Evolutionary conservation across 2,888 invertebrate genomes (phyloP), one percentile per base, ranked within the genome.

Genomic region (Torymus aiolomorphi): DNA sequence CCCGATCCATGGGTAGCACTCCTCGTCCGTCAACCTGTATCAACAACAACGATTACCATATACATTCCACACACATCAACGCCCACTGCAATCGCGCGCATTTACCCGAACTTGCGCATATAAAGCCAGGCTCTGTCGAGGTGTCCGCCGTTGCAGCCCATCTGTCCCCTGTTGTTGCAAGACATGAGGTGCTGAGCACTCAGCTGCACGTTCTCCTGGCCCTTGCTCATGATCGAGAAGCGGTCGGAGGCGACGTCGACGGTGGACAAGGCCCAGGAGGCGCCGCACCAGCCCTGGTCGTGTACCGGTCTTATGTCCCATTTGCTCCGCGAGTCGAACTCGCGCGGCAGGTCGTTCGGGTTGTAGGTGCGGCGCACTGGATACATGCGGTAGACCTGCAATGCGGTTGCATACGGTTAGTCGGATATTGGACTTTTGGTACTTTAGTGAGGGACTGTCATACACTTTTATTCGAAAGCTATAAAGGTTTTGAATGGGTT

Each of bases 211-310:
- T 92, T 91, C 88, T 97, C 96, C 12, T 92, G 92, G 0, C 97
- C 97, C 84, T 95, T 94, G 10, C 96, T 96, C 90, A 97, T 95
- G 84, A 98, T 96, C 5, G 95, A 95, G 85, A 95, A 95, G 86
- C 96, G 93, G 90, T 96, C 96, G 70, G 95, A 95, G 75, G 95
- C 95, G 57, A 97, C 95, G 14, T 94, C 93, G 13, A 95, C 95
- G 0, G 97, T 95, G 0, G 97, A 95, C 42, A 98, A 93, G 0
- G 97, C 98, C 98, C 98, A 98, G 2, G 97, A 98, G 0, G 97
- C 94, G 0, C 96, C 98, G 88, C 98, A 92, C 94, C 94, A 94
- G 82, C 94, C 94, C 90, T 96, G 96, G 90, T 96, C 95, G 4
- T 92, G 92, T 4, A 96, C 90, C 0, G 93, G 93, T 0, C 95